Percentiles rank a stretch among this genome's conserved stretches.
These are phyloP conservation scores for Hydraecia micacea DNA, from an alignment of 2,888 invertebrate genomes.

Conservation along the genomic window DNA sequence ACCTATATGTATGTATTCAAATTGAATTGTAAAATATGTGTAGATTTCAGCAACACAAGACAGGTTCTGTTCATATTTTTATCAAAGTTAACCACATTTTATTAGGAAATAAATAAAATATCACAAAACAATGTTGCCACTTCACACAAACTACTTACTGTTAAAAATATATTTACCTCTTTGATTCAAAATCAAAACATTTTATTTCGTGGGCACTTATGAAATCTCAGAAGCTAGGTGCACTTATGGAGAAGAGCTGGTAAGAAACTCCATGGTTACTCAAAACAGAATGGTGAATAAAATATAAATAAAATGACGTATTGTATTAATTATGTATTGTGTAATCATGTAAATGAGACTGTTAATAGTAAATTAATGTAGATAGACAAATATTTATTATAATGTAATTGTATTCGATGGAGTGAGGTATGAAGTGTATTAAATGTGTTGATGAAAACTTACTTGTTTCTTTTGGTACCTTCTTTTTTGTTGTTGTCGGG, in stretches of 20 bases:
- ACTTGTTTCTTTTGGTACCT: constrained; percentile 6
- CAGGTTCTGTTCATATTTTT: background rate
- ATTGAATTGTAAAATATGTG: constrained; percentile 13
- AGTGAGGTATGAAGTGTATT: constrained; percentile 52
- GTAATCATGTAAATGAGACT: constrained; percentile 66
- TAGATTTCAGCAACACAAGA: background rate
- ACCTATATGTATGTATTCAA: background rate
- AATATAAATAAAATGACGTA: background rate
- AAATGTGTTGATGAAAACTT: constrained; percentile 53
- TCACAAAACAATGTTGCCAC: background rate
- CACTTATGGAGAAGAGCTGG: background rate
- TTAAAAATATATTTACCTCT: background rate
- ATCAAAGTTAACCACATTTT: background rate
- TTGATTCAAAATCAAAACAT: background rate
- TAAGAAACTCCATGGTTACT: background rate
- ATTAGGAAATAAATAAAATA: background rate
- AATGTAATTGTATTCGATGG: constrained; percentile 51
- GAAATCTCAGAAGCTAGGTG: background rate
- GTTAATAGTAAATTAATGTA: constrained; percentile 66
- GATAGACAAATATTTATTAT: constrained; percentile 62
- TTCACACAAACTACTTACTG: constrained; percentile 2
- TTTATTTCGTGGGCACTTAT: background rate
- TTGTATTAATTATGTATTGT: constrained; percentile 2
- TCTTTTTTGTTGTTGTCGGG: too few relatives aligned
- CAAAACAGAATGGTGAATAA: background rate